Evolutionary conservation across 1,140 invertebrate genomes (phyloP), one percentile per base, ranked within the genome.

Genomic region (Drosophila burlai): DNA sequence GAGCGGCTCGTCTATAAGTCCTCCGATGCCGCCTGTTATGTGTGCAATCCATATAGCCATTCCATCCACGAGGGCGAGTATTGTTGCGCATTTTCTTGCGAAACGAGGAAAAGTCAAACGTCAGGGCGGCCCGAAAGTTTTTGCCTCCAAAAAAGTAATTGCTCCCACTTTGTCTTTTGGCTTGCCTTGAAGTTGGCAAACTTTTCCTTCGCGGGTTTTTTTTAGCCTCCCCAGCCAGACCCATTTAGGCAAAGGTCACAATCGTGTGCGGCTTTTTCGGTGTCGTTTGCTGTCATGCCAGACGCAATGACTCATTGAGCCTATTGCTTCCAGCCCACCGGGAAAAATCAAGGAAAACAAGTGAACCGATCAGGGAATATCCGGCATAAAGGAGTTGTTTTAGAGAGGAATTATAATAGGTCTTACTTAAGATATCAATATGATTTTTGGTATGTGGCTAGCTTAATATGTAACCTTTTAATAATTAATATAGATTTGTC

Each of bases 21-120:
- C 29, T 18, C 49, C 26, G 47, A 52, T 46, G n/a, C 31, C 62
- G 55, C 18, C 76, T 79, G 76, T 72, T 64, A 82, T 79, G 49
- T 75, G 63, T 80, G 77, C 73, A 75, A 66, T 80, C 63, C 54
- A 52, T 52, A 69, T 65, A 24, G 24, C 65, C 57, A 45, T 9
- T 29, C 65, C 57, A 45, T 9, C 29, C 29, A 63, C 36, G 36
- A 55, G 21, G 21, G 54, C 34, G 34, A 57, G 29, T 71, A 86
- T 86, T 86, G 84, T 81, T 87, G 84, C 81, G 83, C 83, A 82
- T 83, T 87, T 85, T 81, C 79, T 67, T 76, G 55, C 59, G 21
- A 69, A 63, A 57, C 49, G 43, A 15, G 45, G 26, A 79, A 71
- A 86, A 86, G 79, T 80, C 79, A 86, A 86, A 80, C 73, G 83